Base-by-base conservation (phyloP, 2,797 vertebrate species). In the Onychomys leucogaster region DNA sequence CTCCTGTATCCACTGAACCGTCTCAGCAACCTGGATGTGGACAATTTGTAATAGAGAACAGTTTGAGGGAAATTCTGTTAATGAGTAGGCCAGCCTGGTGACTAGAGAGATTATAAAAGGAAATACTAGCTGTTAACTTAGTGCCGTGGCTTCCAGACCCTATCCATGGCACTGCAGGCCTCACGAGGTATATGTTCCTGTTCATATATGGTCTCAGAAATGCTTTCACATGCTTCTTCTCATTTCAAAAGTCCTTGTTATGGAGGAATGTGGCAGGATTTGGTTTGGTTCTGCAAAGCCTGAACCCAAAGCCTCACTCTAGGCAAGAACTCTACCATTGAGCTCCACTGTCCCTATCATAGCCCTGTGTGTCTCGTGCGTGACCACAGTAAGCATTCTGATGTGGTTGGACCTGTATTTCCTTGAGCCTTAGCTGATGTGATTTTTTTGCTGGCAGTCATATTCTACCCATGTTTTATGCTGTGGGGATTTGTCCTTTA, bases 11-110 rank as follows among this genome's bases (percentile, higher is more conserved):
- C 17, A 43, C 55, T 16, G 55, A 89, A 61, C 73, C 41, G 1
- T 63, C 57, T 63, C 57, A 0, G 29, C 73, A 77, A 59, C 73
- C 57, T 1, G 10, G 57, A 89, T 90, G 85, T 25, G 10, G 78
- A 25, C 34, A 76, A 73, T 85, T 83, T 95, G 80, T 71, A 78
- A 91, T 59, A 92, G 32, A 90, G 76, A 94, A 17, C 57, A 73
- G 84, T 49, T 92, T 57, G 63, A 76, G 63, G 69, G 46, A 88
- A 43, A 77, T 90, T 69, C 41, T 85, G 13, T 61, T 82, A 83
- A 76, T 29, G 7, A 52, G 2, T 77, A 80, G 77, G n/a, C 29
- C 25, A 86, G 32, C 34, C 73, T 89, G 71, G 67, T 82, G 55
- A 93, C 59, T 25, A 2, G 14, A 49, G 59, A 3, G 55, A 23